These are phyloP conservation scores for Platycheirus rosarum DNA, from an alignment of 2,888 invertebrate species.

Conservation along the genomic window DNA sequence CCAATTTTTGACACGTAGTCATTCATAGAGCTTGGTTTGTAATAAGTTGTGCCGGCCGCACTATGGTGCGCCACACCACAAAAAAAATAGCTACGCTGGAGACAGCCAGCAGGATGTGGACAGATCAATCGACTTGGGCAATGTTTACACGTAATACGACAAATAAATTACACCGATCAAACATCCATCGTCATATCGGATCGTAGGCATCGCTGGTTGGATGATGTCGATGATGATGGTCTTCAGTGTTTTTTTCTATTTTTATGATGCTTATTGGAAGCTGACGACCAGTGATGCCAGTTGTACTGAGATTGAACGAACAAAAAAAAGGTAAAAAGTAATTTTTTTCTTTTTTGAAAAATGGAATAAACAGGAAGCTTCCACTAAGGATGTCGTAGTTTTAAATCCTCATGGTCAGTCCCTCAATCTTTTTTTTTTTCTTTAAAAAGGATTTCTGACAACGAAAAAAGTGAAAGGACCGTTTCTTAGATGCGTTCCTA, in stretches of 20 bases:
- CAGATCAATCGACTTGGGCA: conserved; percentile 77
- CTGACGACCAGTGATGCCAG: conserved; percentile 11
- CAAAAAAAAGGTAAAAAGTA: too few relatives aligned
- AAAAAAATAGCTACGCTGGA: conserved; percentile 28
- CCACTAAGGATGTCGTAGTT: too few relatives aligned
- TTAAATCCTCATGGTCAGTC: too few relatives aligned
- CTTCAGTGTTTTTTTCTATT: conserved; percentile 20
- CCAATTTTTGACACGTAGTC: conserved; percentile 80
- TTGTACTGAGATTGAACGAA: too few relatives aligned
- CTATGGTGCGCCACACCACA: not conserved
- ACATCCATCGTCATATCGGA: conserved; percentile 71
- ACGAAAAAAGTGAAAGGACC: too few relatives aligned
- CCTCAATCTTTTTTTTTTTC: too few relatives aligned
- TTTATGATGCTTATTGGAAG: conserved; percentile 16
- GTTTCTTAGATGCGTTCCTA: too few relatives aligned
- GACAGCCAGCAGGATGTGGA: conserved; percentile 74
- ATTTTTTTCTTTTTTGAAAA: too few relatives aligned
- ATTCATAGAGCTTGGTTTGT: conserved; percentile 76
- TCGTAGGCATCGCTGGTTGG: conserved; percentile 45
- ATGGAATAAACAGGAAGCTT: too few relatives aligned
- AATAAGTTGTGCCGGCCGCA: not conserved
- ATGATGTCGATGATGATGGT: conserved; percentile 26
- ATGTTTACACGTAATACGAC: conserved; percentile 82
- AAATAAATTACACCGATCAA: conserved; percentile 80
- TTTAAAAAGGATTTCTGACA: too few relatives aligned